phyloP scores from a whole-genome alignment of 2,113 vertebrate species.

The Balaeniceps rex region DNA sequence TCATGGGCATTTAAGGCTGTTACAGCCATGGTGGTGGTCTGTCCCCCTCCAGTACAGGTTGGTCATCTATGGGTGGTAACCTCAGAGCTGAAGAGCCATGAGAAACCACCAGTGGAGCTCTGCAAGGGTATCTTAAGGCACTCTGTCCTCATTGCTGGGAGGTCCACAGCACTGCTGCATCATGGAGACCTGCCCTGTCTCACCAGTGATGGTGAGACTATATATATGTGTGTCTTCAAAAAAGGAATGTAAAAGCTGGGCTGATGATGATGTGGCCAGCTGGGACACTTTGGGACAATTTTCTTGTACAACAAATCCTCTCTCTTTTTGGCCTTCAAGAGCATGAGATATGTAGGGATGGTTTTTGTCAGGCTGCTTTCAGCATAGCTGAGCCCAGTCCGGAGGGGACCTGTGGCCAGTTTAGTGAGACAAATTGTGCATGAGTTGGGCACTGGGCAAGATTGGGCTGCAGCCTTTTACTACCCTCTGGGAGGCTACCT shows the following conservation, averaged over 20 bases:
- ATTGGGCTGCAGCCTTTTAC: not conserved
- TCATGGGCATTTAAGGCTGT: not conserved
- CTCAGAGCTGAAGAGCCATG: not conserved
- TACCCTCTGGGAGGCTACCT: not conserved
- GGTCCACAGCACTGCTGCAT: not conserved
- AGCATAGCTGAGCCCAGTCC: not conserved
- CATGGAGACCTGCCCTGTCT: not conserved
- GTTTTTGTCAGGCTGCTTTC: not conserved
- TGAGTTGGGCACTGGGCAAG: not conserved
- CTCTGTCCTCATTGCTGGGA: not conserved
- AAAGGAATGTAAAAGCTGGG: not conserved
- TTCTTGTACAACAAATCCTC: not conserved
- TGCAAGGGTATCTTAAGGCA: not conserved
- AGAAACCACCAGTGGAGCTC: not conserved
- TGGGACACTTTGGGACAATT: not conserved
- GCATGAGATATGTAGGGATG: not conserved
- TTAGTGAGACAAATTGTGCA: not conserved
- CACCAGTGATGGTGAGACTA: not conserved
- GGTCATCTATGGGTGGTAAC: not conserved
- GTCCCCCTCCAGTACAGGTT: not conserved
- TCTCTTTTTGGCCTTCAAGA: not conserved
- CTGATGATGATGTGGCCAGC: not conserved
- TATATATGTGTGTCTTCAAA: not conserved
- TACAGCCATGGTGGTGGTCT: fast-evolving
- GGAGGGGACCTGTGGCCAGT: not conserved